Base-by-base conservation (phyloP, 1,140 invertebrate genomes). In the Aphelenchoides besseyi region DNA sequence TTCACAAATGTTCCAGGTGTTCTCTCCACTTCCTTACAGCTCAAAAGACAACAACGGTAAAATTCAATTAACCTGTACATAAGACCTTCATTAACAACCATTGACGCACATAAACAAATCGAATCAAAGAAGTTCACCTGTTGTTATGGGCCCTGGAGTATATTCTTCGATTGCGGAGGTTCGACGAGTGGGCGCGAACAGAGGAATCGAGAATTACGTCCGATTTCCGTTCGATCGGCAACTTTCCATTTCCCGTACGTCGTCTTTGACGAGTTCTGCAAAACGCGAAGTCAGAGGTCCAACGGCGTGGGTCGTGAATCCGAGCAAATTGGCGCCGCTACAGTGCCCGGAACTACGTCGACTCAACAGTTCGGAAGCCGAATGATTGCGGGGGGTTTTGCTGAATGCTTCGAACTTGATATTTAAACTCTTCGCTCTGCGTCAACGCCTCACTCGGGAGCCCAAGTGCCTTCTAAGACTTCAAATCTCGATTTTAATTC, bases 301-400 rank as follows among this genome's bases (percentile, higher is more conserved):
- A 16, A 16, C 41, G 41, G 41, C 41, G 41, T 48, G n/a, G n/a
- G n/a, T n/a, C n/a, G n/a, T 48, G 41, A 48, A 48, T 48, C 41
- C 41, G 41, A 48, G 41, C 41, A 48, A 48, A 48, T 48, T 48
- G 41, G 23, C 41, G 41, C 41, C 41, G 41, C 41, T 48, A n/a
- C n/a, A n/a, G n/a, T n/a, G 12, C 12, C 41, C 41, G 41, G 41
- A 48, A 48, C 12, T 16, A 48, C 41, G 41, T 48, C 41, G 41
- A 16, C 41, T 23, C 12, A 48, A 48, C 41, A n/a, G n/a, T n/a
- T n/a, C n/a, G 41, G 41, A 48, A 16, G 41, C 23, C 41, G 41
- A 48, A 48, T 12, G 12, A 48, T 12, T 48, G 41, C 41, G 41
- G 41, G 41, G 41, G 41, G 12, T 48, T 48, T 23, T 12, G 41